phyloP scores from a whole-genome alignment of 2,113 vertebrate genomes.

The Callospermophilus lateralis region DNA sequence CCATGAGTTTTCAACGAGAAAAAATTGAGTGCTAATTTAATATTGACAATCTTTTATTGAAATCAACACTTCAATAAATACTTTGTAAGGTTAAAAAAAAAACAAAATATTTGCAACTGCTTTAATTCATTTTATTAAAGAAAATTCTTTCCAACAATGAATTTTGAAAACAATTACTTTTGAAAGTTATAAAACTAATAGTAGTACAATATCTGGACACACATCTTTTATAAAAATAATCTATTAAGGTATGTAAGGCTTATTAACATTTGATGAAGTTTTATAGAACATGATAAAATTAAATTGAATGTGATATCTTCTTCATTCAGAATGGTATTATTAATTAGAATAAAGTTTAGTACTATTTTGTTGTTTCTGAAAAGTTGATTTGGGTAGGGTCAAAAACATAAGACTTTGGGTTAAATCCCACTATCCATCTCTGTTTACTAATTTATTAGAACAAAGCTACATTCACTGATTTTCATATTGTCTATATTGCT shows the following conservation, averaged over 20 bases:
- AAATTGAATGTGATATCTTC: background rate
- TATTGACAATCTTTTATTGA: background rate
- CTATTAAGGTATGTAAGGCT: background rate
- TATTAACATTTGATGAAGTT: background rate
- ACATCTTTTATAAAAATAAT: background rate
- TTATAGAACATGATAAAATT: background rate
- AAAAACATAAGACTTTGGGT: background rate
- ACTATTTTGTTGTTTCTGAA: background rate
- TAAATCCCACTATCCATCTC: background rate
- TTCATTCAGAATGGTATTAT: background rate
- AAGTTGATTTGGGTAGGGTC: background rate
- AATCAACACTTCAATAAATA: background rate
- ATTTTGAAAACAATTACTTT: background rate
- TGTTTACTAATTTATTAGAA: background rate
- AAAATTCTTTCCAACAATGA: background rate
- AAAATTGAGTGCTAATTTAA: background rate
- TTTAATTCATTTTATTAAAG: background rate
- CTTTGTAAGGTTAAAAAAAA: background rate
- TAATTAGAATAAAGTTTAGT: background rate
- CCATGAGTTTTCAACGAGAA: background rate
- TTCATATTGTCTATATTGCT: too few relatives aligned
- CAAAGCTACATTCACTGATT: too few relatives aligned
- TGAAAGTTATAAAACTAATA: background rate
- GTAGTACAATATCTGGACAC: background rate
- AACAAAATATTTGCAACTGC: too few relatives aligned